Base-by-base conservation (phyloP, 2,888 invertebrate species). In the Drosophila nr. fundita region DNA sequence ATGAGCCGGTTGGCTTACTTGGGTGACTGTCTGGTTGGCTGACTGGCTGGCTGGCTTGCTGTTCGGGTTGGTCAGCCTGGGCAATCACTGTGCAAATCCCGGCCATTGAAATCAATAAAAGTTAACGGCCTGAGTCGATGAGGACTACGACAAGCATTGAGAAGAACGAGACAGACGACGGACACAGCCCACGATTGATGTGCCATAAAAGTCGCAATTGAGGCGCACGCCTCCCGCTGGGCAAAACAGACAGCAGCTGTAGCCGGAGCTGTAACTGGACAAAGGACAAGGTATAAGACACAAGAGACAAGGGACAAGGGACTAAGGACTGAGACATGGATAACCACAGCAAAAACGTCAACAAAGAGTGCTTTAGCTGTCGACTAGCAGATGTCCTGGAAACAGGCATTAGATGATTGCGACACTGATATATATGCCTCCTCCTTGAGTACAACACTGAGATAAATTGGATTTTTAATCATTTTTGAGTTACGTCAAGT, bases 41-140 rank as follows among this genome's bases (percentile, higher is more conserved):
- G 29, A 49, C 29, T 45, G 54, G 50, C 29, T 45, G 72, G 59
- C 63, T 65, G 59, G 18, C 10, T 48, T 53, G 34, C 32, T 29
- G 55, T 55, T 38, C 55, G 55, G 38, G 48, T 36, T 59, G 78
- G 82, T 63, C 82, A 82, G 73, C 75, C 76, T 60, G 73, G 82
- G 85, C 90, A 90, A 87, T 87, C 86, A 87, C 85, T 83, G 83
- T 84, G 82, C 82, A 91, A 91, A 91, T 91, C 91, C 91, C 78
- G 68, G 89, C 87, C 83, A 90, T 82, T 90, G 84, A 83, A 91
- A 91, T 91, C 91, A 91, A 91, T 91, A 91, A 91, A 91, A 91
- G 91, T 91, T 91, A 91, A 91, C 89, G 83, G 89, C 91, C 90
- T 78, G 11, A 49, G 54, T 38, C 32, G 58, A 49, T 38, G 57